Percentiles rank a stretch among this genome's conserved stretches.
Conservation (phyloP, 2,888 invertebrate species). For the Coelopa pilipes region DNA sequence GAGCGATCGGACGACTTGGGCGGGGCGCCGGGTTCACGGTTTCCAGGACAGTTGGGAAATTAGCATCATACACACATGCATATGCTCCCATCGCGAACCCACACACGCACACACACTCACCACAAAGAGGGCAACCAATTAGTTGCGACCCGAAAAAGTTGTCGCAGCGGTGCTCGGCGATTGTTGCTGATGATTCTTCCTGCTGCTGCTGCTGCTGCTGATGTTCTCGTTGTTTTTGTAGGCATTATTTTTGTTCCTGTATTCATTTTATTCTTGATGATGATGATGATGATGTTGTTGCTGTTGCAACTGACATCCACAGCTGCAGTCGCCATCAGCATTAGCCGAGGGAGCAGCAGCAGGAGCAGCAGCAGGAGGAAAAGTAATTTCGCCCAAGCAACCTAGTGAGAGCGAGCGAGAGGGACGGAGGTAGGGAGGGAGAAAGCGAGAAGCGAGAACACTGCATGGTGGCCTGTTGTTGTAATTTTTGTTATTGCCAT, state of each 20-base stretch:
- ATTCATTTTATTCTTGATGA: too few relatives aligned
- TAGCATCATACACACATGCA: conserved; percentile 7
- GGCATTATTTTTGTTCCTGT: too few relatives aligned
- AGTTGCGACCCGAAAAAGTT: conserved; percentile 42
- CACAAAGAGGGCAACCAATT: conserved; percentile 43
- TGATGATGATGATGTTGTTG: conserved; percentile 16
- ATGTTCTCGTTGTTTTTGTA: conserved; percentile 14
- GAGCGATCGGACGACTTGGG: not conserved
- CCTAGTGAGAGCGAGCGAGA: not conserved
- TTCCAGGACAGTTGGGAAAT: conserved; percentile 6
- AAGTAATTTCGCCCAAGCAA: too few relatives aligned
- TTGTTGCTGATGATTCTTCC: conserved; percentile 17
- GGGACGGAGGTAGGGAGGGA: not conserved
- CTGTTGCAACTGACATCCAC: conserved; percentile 12
- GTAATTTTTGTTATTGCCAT: conserved; percentile 8
- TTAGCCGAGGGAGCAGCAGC: not conserved
- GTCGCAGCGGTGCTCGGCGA: conserved; percentile 14
- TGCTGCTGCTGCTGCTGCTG: not conserved
- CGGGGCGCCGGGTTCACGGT: not conserved
- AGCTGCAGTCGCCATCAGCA: conserved; percentile 4
- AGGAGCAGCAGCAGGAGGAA: not conserved
- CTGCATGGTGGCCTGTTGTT: conserved; percentile 20
- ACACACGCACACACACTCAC: conserved; percentile 22
- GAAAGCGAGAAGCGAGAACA: conserved; percentile 19
- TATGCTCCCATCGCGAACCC: not conserved